Evolutionary conservation across 2,113 vertebrate genomes (phyloP), one percentile per base, ranked within the genome.

Genomic region (Spilogale gracilis): DNA sequence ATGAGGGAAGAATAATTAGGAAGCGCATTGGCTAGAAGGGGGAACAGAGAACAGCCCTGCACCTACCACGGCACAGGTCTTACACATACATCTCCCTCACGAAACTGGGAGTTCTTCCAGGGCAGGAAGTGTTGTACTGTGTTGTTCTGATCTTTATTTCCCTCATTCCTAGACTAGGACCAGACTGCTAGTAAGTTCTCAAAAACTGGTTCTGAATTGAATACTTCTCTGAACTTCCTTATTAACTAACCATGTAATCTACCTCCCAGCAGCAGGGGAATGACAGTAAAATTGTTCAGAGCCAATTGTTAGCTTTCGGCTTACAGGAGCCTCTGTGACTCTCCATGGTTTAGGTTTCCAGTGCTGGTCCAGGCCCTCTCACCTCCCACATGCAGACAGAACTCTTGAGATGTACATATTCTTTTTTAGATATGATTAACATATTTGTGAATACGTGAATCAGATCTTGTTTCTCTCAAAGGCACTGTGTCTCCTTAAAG

Each of bases 371-470:
- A 85, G 52, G 63, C 48, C n/a, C 85, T 78, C 27, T 54, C 20
- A 80, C 60, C 52, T 45, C 83, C 18, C 48, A 78, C 20, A 50
- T 30, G 4, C 69, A 97, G 21, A 71, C 11, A n/a, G 1, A 94
- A 76, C 54, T 92, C 69, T 92, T 91, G 65, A 95, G 14, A 78
- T 38, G 20, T 18, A 94, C 30, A 89, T 9, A 54, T 38, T 84
- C 73, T 82, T 94, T 80, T 81, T 95, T 84, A 58, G 18, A 58
- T 91, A 83, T 52, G 32, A 38, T 92, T 96, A 92, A 82, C 30
- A 76, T 52, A 81, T 69, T 60, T 95, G 27, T 91, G 79, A 88
- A n/a, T 89, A 96, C 71, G 89, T 82, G 82, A 73, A 82, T 78
- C 25, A 69, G 21, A 79, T 79, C 45, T 61, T 89, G 18, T 23